Evolutionary conservation across 2,797 vertebrate genomes (phyloP).

Genomic region (Phrynocephalus forsythii): DNA sequence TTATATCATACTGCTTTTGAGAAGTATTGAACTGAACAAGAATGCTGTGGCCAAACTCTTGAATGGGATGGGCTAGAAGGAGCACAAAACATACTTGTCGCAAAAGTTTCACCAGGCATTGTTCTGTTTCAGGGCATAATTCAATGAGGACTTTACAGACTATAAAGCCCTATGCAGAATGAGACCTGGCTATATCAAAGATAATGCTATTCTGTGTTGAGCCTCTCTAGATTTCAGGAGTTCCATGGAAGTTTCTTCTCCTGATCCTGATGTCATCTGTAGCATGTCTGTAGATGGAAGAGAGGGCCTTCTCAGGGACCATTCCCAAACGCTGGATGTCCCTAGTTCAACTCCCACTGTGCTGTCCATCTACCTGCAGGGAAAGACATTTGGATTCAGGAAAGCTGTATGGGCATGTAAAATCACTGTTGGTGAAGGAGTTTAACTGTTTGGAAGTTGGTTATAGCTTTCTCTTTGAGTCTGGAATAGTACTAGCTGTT

Average conservation of each 20-base stretch:
- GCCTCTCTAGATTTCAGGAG: neutral
- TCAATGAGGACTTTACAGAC: neutral
- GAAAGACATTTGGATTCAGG: neutral
- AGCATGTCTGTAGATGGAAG: neutral
- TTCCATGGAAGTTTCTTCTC: neutral
- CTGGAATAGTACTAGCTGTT: too few relatives aligned
- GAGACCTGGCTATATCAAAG: neutral
- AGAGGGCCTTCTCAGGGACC: neutral
- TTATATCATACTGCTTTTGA: neutral
- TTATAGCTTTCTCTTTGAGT: too few relatives aligned
- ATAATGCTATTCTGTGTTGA: neutral
- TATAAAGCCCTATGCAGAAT: neutral
- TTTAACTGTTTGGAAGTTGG: neutral
- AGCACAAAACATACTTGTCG: neutral
- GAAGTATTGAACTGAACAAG: neutral
- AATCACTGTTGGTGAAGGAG: neutral
- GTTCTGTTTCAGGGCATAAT: neutral
- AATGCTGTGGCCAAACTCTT: too few relatives aligned
- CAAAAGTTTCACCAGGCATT: neutral
- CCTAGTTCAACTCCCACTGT: neutral
- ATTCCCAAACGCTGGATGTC: neutral
- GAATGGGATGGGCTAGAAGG: neutral
- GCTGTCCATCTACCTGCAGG: neutral
- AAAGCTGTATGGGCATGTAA: neutral
- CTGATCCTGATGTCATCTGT: neutral